A percentile compares a stretch with the other conserved stretches of the same genome.
Evolutionary conservation across 2,888 invertebrate genomes (phyloP).

Genomic region (Andrena fulva): DNA sequence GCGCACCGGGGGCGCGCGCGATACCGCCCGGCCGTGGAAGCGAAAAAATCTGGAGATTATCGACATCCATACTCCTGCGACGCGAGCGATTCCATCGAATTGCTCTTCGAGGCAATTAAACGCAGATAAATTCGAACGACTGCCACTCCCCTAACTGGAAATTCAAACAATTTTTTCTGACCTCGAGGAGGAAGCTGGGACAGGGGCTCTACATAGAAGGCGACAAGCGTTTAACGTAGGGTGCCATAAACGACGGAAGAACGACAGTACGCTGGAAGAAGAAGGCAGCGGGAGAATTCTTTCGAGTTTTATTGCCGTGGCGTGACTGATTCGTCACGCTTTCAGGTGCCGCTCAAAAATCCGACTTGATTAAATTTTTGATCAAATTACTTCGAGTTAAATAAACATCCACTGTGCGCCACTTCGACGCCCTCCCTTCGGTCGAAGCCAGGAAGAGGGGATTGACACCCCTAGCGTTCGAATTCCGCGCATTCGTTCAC

Average conservation of each 20-base stretch:
- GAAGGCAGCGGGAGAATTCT: slow-evolving; percentile 66
- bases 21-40: not conserved
- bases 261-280: not conserved
- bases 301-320: slow-evolving; percentile 80
- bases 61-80: not conserved
- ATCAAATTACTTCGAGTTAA: slow-evolving; percentile 84
- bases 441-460: slow-evolving; percentile 34
- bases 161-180: slow-evolving; percentile 44
- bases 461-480: slow-evolving; percentile 45
- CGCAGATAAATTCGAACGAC: slow-evolving; percentile 15
- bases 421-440: slow-evolving; percentile 32
- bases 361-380: slow-evolving; percentile 85
- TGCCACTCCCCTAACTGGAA: slow-evolving; percentile 24
- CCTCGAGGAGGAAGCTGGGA: slow-evolving; percentile 15
- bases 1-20: not conserved
- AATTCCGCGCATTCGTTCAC: slow-evolving; percentile 77
- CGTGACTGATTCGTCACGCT: slow-evolving; percentile 82
- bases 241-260: slow-evolving; percentile 58
- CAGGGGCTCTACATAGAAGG: slow-evolving; percentile 27
- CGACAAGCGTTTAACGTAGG: slow-evolving; percentile 54
- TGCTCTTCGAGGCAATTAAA: slow-evolving; percentile 20
- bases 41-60: not conserved
- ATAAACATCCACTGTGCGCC: slow-evolving; percentile 79
- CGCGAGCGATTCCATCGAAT: not conserved
- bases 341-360: slow-evolving; percentile 81